Base-by-base conservation (phyloP, 2,113 vertebrate genomes). In the Herpetotheres cachinnans region DNA sequence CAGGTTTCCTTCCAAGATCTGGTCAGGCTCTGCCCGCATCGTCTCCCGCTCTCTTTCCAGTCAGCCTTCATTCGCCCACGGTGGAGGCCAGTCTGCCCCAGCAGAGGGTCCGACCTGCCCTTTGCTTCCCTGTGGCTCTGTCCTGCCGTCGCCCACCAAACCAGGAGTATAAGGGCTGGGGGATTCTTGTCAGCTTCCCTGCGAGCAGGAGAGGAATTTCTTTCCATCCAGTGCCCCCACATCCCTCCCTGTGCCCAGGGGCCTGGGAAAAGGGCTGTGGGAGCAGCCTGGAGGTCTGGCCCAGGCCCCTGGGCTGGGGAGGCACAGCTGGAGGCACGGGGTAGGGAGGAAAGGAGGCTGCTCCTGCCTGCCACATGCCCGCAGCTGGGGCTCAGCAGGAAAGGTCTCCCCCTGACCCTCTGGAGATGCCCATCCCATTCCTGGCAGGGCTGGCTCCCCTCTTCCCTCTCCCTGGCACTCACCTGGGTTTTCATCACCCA, bases 81-180 rank as follows among this genome's bases (percentile, higher is more conserved):
- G n/a, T 30, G 42, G 61, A 90, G 56, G 32, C 15, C 1, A 1
- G 12, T 46, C 34, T 40, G 29, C 26, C 67, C 29, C 0, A 0
- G 40, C 1, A 0, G 16, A 10, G 65, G 34, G 10, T 61, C 86
- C 54, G 58, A 81, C 49, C 59, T 59, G 61, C 62, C 59, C 79
- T 55, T 79, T 50, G 47, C 47, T 55, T 55, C 67, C 24, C 56
- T 22, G 36, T 0, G 0, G 34, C 50, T 73, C 81, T 36, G 6
- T 46, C 38, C 65, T 42, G 13, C 5, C 0, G 0, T 17, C 7
- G 0, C 6, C 36, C 0, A 0, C 54, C 8, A 1, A 22, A 36
- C 29, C 0, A 0, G 1, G 7, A 44, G 12, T 21, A 13, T 16
- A 47, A 49, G 2, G 38, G 19, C 69, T 24, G 34, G 44, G 16